These are phyloP conservation scores for Lucinisca nassula DNA, from an alignment of 2,888 invertebrate species.

Conservation along the genomic window DNA sequence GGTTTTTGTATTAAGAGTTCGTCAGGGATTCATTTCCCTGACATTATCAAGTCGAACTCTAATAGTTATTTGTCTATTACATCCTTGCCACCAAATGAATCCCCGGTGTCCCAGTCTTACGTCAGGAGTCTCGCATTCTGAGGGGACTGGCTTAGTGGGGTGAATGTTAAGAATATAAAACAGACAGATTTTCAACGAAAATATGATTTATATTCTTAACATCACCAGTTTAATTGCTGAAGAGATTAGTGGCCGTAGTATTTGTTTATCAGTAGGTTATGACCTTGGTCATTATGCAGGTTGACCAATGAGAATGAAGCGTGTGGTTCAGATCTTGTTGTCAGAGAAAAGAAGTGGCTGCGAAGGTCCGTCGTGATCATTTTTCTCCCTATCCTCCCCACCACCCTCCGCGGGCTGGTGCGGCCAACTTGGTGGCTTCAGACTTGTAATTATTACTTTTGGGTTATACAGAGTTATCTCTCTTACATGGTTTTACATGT, in stretches of 20 bases:
- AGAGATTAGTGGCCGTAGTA: not conserved
- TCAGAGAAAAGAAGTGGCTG: not conserved
- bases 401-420: not conserved
- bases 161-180: not conserved
- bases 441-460: slow-evolving; percentile 2
- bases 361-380: not conserved
- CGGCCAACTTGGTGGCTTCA: slow-evolving; percentile 2
- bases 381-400: not conserved
- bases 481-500: not conserved
- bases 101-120: not conserved
- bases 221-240: not conserved
- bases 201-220: not conserved
- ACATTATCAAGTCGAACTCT: not conserved
- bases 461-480: not conserved
- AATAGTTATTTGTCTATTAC: not conserved
- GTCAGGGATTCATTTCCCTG: not conserved
- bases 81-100: not conserved
- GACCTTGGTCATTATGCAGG: not conserved
- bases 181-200: not conserved
- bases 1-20: not conserved
- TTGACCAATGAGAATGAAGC: not conserved
- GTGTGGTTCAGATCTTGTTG: not conserved
- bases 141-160: too few species aligned
- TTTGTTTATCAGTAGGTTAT: not conserved
- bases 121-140: not conserved